Conservation (phyloP, 2,113 vertebrate genomes). For the Catharus bicknelli region DNA sequence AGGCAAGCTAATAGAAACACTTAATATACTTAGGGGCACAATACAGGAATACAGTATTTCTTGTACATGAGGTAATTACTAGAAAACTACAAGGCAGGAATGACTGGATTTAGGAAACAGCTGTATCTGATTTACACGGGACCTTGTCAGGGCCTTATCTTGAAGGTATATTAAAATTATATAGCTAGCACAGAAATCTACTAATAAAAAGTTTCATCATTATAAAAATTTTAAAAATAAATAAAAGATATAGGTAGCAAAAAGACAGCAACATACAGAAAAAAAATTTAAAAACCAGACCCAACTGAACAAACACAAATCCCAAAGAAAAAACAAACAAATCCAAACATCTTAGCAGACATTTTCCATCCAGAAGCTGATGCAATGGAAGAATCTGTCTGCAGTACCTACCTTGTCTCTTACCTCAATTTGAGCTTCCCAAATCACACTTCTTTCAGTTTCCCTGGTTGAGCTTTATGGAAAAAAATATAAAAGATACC, state of each 20-base stretch:
- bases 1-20: slow-evolving; percentile 9
- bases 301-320: not conserved
- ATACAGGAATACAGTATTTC: slow-evolving; percentile 14
- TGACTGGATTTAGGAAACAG: slow-evolving; percentile 29
- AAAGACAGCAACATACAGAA: not conserved
- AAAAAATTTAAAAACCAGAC: not conserved
- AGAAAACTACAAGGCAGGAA: slow-evolving; percentile 31
- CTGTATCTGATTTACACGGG: slow-evolving; percentile 10
- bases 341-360: not conserved
- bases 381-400: not conserved
- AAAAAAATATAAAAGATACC: not conserved
- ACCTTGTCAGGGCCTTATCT: not conserved
- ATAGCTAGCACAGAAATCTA: not conserved
- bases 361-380: not conserved
- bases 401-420: not conserved
- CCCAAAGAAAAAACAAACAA: not conserved
- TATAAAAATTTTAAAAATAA: not conserved
- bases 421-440: not conserved
- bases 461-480: not conserved
- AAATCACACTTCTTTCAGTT: not conserved
- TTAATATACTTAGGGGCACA: not conserved
- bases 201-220: not conserved
- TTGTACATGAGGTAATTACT: slow-evolving; percentile 44
- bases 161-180: not conserved
- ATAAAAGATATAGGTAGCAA: not conserved